phyloP scores from a whole-genome alignment of 2,797 vertebrate species.

The Ctenosaura bakeri region DNA sequence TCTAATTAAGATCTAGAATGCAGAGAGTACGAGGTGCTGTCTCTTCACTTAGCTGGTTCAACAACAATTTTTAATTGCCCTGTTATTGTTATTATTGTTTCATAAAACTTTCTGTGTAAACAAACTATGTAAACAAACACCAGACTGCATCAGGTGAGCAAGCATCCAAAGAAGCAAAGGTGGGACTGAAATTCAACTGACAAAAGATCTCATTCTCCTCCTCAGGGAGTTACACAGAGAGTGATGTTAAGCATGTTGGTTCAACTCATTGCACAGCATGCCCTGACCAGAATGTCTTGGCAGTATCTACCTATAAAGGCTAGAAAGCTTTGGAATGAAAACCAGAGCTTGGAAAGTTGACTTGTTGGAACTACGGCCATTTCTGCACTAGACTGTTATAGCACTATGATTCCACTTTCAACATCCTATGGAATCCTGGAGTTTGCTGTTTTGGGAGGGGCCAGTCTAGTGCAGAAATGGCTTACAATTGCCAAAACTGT shows the following conservation, averaged over 20 bases:
- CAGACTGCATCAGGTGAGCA: neutral
- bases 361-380: too few species aligned
- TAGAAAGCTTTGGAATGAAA: neutral
- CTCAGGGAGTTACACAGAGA: constrained; percentile 13
- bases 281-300: constrained; percentile 43
- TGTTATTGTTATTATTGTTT: neutral
- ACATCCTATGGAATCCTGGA: too few species aligned
- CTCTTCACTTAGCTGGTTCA: neutral
- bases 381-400: too few species aligned
- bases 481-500: too few species aligned
- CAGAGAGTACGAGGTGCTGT: too few species aligned
- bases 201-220: constrained; percentile 8
- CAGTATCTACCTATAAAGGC: neutral
- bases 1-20: too few species aligned
- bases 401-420: too few species aligned
- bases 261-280: constrained; percentile 44
- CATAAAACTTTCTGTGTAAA: neutral
- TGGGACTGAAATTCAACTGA: constrained; percentile 1
- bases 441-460: too few species aligned
- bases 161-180: constrained; percentile 16
- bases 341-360: neutral
- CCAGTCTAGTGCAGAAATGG: too few species aligned
- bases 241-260: constrained; percentile 24
- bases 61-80: neutral
- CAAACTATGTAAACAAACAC: neutral